Percentiles rank a stretch among this genome's conserved stretches.
These are phyloP conservation scores for Orgyia antiqua DNA, from an alignment of 2,888 invertebrate genomes.

Conservation along the genomic window DNA sequence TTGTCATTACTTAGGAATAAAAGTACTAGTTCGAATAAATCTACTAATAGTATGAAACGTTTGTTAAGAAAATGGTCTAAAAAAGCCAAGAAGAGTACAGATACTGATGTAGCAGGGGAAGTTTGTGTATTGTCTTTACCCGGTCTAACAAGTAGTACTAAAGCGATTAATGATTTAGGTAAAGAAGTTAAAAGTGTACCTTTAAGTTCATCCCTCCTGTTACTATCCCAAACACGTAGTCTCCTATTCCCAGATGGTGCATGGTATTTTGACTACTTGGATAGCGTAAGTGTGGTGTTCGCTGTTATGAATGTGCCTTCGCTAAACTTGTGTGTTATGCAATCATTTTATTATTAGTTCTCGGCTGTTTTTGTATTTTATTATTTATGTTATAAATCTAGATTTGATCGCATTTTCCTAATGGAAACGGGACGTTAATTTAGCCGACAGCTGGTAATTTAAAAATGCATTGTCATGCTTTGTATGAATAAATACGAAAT, in stretches of 20 bases:
- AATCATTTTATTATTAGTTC: too few relatives aligned
- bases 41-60: slow-evolving; percentile 41
- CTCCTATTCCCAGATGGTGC: slow-evolving; percentile 58
- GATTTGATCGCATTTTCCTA: too few relatives aligned
- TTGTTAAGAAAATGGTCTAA: slow-evolving; percentile 45
- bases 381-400: too few relatives aligned
- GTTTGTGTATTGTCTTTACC: slow-evolving; percentile 59
- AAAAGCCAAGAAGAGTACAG: slow-evolving; percentile 34
- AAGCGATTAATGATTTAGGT: slow-evolving; percentile 51
- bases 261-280: slow-evolving; percentile 73
- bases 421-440: too few relatives aligned
- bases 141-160: slow-evolving; percentile 50
- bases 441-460: not conserved
- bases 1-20: slow-evolving; percentile 47
- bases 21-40: slow-evolving; percentile 42
- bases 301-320: slow-evolving; percentile 36
- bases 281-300: slow-evolving; percentile 66
- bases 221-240: slow-evolving; percentile 56
- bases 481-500: too few relatives aligned
- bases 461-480: too few relatives aligned
- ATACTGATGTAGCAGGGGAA: slow-evolving; percentile 43
- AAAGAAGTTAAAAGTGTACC: slow-evolving; percentile 58
- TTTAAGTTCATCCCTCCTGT: slow-evolving; percentile 53
- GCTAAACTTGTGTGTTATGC: too few relatives aligned
- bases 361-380: too few relatives aligned